Base-by-base conservation (phyloP, 2,888 invertebrate species). In the Hirtodrosophila alboralis region DNA sequence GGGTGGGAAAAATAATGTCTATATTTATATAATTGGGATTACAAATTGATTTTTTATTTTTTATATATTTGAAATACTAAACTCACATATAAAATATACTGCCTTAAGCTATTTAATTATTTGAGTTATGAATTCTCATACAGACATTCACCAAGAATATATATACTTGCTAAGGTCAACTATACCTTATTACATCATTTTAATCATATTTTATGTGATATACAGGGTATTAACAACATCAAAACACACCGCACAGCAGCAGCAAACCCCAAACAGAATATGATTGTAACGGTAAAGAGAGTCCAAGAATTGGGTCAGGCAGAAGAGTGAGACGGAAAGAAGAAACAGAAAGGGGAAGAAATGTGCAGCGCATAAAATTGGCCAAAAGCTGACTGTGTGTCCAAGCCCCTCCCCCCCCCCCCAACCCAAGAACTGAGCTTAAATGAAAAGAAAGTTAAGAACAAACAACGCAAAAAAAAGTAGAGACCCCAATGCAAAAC, bases 291-390 rank as follows among this genome's bases (percentile, higher is more conserved):
- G 59, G 73, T 73, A 56, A 56, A 60, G 48, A 47, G 76, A 80
- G 56, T 53, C 36, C 33, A 56, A 85, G 83, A 78, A 85, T 78
- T 85, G 47, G 83, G 85, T 78, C 85, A 77, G 49, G 27, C 64
- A 49, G 34, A 45, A 45, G 34, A 27, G 27, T 12, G 9, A 28
- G 12, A 33, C 28, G 23, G 47, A 31, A 13, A 34, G 34, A n/a
- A 16, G 9, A 28, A 14, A 33, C 28, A 28, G 47, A 31, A 13
- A 34, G 34, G 12, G 28, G 34, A 36, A 23, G n/a, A 49, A 56
- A 47, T 63, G 65, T 48, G 49, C 64, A 70, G 27, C 33, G 59
- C 53, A 51, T 51, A 67, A 67, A 73, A 70, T 73, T 70, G 69
- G 68, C 68, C 36, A 67, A 52, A 43, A 23, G 7, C 23, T 6